Evolutionary conservation across 2,113 vertebrate genomes (phyloP), one percentile per base, ranked within the genome.

Genomic region (Bambusicola thoracicus): DNA sequence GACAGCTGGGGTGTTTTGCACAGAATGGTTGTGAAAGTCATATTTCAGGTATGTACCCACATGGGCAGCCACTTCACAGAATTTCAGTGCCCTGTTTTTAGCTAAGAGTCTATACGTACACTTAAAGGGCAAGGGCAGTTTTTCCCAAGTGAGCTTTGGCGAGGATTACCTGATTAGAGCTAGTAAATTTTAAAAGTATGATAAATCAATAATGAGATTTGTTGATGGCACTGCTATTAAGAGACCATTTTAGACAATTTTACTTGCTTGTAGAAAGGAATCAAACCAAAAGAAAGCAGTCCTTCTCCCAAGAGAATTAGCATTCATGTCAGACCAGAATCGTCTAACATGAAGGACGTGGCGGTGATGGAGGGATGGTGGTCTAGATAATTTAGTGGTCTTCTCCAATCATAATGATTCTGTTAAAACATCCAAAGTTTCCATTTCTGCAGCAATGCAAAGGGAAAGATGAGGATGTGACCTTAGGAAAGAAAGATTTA

Each of bases 401-500:
- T 30, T 53, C 27, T 53, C 51, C 27, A 53, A 53, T 27, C 14
- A 10, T 29, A 53, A 16, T 30, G 27, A 30, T 53, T 29, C 51
- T 30, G 15, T 53, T 29, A 29, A 87, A 92, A 58, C n/a, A 67
- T 44, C 1, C 1, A 36, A 38, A 0, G 0, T 58, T 93, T 69
- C 38, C 19, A 12, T 18, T 59, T 87, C 51, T 38, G 14, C 5
- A 16, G 13, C 6, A 16, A 63, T 41, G 38, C 51, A 77, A 51
- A 91, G 22, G 20, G 34, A 27, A 25, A 80, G 38, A 15, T 18
- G 24, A 69, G 17, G 9, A 8, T 13, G 25, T 22, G 19, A 32
- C 5, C 8, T 3, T 43, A 80, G 41, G 34, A 66, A 81, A 79
- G 21, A 43, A 62, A 67, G 10, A 12, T 6, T 13, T 74, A 25